These are phyloP conservation scores for Diaphora mendica DNA, from an alignment of 2,888 invertebrate species.

Conservation along the genomic window DNA sequence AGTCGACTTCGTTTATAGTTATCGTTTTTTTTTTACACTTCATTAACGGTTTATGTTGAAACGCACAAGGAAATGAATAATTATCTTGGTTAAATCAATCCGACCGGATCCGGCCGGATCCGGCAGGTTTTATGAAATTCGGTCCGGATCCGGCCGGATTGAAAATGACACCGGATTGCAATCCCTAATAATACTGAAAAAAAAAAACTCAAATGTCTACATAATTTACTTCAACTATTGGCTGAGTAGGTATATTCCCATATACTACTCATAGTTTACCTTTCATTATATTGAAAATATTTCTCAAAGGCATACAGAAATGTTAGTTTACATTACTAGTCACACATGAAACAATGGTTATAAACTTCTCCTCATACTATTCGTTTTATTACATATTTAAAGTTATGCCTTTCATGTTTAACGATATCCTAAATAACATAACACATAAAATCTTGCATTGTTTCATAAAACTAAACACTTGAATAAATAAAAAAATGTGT, in stretches of 20 bases:
- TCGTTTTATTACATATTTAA: constrained; percentile 53
- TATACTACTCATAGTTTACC: neutral
- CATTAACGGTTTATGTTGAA: too few relatives aligned
- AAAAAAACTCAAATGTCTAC: neutral
- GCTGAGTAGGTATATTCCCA: neutral
- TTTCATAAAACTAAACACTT: constrained; percentile 72
- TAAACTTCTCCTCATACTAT: constrained; percentile 25
- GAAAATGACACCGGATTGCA: too few relatives aligned
- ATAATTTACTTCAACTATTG: neutral
- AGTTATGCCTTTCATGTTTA: constrained; percentile 65
- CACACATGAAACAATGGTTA: constrained; percentile 25
- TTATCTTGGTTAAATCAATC: too few relatives aligned
- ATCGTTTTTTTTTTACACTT: too few relatives aligned
- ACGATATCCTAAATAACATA: constrained; percentile 68
- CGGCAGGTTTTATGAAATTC: too few relatives aligned
- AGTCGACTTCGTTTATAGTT: too few relatives aligned
- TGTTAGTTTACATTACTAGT: constrained; percentile 14
- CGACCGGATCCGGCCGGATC: too few relatives aligned
- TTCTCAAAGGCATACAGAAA: neutral
- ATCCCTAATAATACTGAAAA: too few relatives aligned
- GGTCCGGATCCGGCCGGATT: too few relatives aligned
- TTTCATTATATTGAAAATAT: constrained; percentile 9
- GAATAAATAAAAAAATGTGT: constrained; percentile 64
- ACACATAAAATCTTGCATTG: constrained; percentile 66
- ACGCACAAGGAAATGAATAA: too few relatives aligned